Evolutionary conservation across 1,140 invertebrate genomes (phyloP).

Genomic region (Dinoponera quadriceps): DNA sequence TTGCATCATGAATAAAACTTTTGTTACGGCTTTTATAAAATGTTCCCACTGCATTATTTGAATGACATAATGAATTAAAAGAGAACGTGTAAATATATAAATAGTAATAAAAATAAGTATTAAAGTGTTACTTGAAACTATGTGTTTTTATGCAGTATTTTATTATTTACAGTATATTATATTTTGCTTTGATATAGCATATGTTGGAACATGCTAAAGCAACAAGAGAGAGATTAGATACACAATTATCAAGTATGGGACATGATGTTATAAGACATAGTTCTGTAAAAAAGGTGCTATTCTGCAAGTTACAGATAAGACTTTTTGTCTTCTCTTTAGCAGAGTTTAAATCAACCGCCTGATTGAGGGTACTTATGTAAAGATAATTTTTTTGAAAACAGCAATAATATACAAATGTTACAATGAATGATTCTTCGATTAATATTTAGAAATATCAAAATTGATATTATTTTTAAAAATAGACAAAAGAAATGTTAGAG

Average conservation of each 20-base stretch:
- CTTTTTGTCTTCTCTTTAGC: conserved; percentile 18
- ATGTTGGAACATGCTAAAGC: conserved; percentile 86
- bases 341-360: neutral
- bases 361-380: neutral
- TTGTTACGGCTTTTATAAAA: neutral
- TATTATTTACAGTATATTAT: too few species aligned
- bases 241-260: conserved; percentile 82
- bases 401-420: too few species aligned
- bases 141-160: too few species aligned
- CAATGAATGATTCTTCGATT: too few species aligned
- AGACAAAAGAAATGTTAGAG: too few species aligned
- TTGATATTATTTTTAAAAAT: too few species aligned
- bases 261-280: conserved; percentile 80
- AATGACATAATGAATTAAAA: neutral
- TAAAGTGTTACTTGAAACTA: too few species aligned
- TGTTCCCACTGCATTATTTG: neutral
- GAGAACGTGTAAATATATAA: too few species aligned
- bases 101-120: conserved; percentile 1
- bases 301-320: conserved; percentile 79
- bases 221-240: conserved; percentile 86
- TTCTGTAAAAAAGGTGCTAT: conserved; percentile 83
- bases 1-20: too few species aligned
- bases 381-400: too few species aligned
- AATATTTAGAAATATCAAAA: too few species aligned
- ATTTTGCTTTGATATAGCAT: conserved; percentile 77